Conservation (phyloP, 2,113 vertebrate genomes). For the Caranx ignobilis region DNA sequence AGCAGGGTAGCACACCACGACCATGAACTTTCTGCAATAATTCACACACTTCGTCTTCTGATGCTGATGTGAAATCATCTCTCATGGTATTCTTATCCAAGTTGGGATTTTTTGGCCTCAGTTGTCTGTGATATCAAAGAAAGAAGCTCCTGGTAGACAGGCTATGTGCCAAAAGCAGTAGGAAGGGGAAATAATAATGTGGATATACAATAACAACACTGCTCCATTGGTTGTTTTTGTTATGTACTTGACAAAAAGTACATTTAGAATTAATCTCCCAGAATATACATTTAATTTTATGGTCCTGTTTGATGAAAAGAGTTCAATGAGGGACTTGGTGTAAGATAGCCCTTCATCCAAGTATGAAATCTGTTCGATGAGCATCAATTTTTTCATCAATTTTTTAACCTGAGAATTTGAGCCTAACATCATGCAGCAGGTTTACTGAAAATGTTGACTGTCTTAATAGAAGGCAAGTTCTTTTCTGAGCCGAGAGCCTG, state of each 20-base stretch:
- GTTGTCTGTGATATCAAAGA: constrained; percentile 31
- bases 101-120: constrained; percentile 14
- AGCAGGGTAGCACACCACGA: not conserved
- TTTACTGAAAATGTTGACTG: not conserved
- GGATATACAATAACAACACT: constrained; percentile 4
- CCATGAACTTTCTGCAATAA: not conserved
- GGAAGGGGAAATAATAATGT: constrained; percentile 42
- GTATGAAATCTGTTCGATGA: not conserved
- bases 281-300: constrained; percentile 35
- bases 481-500: constrained; percentile 49
- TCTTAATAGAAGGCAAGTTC: constrained; percentile 30
- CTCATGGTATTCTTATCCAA: not conserved
- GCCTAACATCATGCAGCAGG: constrained; percentile 1
- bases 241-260: constrained; percentile 38
- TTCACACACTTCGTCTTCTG: not conserved
- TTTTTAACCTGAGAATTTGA: not conserved
- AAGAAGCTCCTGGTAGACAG: constrained; percentile 36
- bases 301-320: constrained; percentile 14
- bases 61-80: constrained; percentile 11
- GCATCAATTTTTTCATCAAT: not conserved
- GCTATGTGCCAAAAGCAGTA: constrained; percentile 39
- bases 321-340: constrained; percentile 8
- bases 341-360: constrained; percentile 1
- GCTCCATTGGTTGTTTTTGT: constrained; percentile 15
- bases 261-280: constrained; percentile 41